Evolutionary conservation across 2,888 invertebrate species (phyloP), one percentile per base, ranked within the genome.

Genomic region (Protonemura montana): DNA sequence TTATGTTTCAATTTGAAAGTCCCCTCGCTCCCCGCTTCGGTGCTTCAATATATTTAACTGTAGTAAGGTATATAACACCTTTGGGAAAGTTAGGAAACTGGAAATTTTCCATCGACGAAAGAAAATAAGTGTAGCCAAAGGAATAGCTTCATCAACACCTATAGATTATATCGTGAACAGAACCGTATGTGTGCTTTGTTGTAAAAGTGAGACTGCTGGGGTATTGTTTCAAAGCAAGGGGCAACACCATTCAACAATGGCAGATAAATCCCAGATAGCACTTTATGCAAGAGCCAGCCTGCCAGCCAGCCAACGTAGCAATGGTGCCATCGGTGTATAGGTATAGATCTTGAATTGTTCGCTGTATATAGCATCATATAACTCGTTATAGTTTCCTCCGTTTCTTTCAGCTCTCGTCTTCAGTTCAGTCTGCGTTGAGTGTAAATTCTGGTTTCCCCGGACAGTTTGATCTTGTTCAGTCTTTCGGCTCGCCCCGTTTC

Each of bases 401-500:
- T 84, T 76, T 84, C 30, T 30, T 81, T 59, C 59, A 21, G 16
- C 81, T 78, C 87, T 86, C 86, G 81, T 83, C 85, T 82, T 59
- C 42, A 25, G 82, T 42, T 85, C 29, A 30, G 35, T 21, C 30
- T n/a, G 86, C 86, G 81, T 81, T 76, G 87, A 78, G 88, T 88
- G 87, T 88, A 88, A 88, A 88, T 88, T 88, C 88, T 88, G 86
- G 86, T 88, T 88, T 88, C 87, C 59, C 86, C 86, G 86, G 88
- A 88, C 88, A 88, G 88, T 87, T 88, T 88, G 88, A 88, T 88
- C 88, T 88, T 87, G 87, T 87, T 88, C 86, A 86, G 84, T 84
- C 86, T 86, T 25, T 77, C 82, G 80, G 86, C 86, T 85, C 81
- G 80, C 83, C 30, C 76, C 77, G 81, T 82, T 85, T 78, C 85